phyloP scores from a whole-genome alignment of 2,888 invertebrate species.

The Drosophila mimica region DNA sequence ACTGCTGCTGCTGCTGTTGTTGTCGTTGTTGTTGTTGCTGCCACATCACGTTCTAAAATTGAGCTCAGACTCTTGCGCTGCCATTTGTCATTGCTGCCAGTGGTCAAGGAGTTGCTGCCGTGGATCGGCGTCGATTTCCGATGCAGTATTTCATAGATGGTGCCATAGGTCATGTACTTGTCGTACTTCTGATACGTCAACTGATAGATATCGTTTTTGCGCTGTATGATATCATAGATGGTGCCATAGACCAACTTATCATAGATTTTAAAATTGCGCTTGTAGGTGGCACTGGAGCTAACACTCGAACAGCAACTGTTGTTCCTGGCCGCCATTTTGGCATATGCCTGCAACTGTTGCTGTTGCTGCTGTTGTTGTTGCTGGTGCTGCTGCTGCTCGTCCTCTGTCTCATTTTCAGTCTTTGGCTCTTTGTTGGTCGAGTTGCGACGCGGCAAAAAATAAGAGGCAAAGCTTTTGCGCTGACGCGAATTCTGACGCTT shows the following conservation, averaged over 20 bases:
- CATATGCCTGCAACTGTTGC: conserved; percentile 45
- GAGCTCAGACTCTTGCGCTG: conserved; percentile 83
- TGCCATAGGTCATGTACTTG: conserved; percentile 85
- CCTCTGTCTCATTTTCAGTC: conserved; percentile 49
- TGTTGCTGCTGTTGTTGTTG: conserved; percentile 28
- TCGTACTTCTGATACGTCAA: conserved; percentile 84
- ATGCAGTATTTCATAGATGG: conserved; percentile 85
- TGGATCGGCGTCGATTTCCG: conserved; percentile 79
- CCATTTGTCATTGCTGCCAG: conserved; percentile 71
- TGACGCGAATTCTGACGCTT: conserved; percentile 83
- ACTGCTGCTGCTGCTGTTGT: conserved; percentile 30
- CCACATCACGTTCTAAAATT: conserved; percentile 79
- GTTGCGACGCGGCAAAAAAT: conserved; percentile 58
- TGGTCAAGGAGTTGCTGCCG: conserved; percentile 41
- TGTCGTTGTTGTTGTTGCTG: conserved; percentile 25
- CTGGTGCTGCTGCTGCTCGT: not conserved
- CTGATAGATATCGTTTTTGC: conserved; percentile 84
- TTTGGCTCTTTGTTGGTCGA: conserved; percentile 51
- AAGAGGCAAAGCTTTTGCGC: conserved; percentile 82
- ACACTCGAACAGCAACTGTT: conserved; percentile 50
- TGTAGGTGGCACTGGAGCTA: conserved; percentile 66
- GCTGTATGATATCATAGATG: conserved; percentile 85
- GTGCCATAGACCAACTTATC: conserved; percentile 85
- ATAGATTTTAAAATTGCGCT: conserved; percentile 84
- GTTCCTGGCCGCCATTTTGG: conserved; percentile 38